Evolutionary conservation across 2,888 invertebrate genomes (phyloP).

Genomic region (Zaprionus bogoriensis): DNA sequence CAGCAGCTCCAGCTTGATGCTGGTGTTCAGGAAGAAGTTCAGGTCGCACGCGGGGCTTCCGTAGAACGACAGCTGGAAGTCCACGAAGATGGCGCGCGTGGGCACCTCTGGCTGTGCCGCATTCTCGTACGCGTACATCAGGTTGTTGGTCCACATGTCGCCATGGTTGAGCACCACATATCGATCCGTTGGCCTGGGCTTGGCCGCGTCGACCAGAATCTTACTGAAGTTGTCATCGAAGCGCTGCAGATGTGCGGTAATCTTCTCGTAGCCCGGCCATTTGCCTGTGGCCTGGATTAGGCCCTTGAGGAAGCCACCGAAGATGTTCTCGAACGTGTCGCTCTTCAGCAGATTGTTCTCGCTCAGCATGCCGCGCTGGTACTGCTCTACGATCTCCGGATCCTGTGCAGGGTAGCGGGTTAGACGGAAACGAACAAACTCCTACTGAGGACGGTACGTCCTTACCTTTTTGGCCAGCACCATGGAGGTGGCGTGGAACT

Average conservation of each 20-base stretch:
- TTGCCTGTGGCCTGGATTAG: conserved; percentile 74
- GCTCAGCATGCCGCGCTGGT: conserved; percentile 59
- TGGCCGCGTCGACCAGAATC: conserved; percentile 43
- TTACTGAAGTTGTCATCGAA: conserved; percentile 54
- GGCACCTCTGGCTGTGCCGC: conserved; percentile 48
- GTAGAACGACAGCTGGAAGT: conserved; percentile 70
- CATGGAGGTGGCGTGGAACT: conserved; percentile 84
- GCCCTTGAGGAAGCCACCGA: conserved; percentile 56
- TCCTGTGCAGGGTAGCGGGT: conserved; percentile 51
- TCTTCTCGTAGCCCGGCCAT: conserved; percentile 83
- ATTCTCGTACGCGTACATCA: conserved; percentile 83
- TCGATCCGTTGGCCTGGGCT: conserved; percentile 61
- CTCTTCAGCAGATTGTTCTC: conserved; percentile 46
- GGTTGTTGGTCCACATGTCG: conserved; percentile 84
- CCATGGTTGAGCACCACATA: conserved; percentile 84
- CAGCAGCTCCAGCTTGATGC: conserved; percentile 60
- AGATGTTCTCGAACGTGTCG: conserved; percentile 62
- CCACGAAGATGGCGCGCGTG: conserved; percentile 80
- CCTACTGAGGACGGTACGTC: too few relatives aligned
- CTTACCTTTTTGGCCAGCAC: conserved; percentile 84
- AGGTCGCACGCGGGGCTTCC: conserved; percentile 78
- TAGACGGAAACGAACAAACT: neutral
- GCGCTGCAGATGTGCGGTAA: conserved; percentile 74
- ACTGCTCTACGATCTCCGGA: conserved; percentile 56
- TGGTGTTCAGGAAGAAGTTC: conserved; percentile 79